Conservation (phyloP, 2,113 vertebrate species). For the western clawed frog (Xenopus tropicalis) region UCB_Xtro_10.0 CM004451.2:73899501-73900000, state of each 20-base stretch:
- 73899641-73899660: constrained; percentile 51
- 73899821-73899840: not conserved
- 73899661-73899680: constrained; percentile 52
- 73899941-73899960: too few relatives aligned
- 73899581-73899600: constrained; percentile 66
- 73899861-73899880: too few relatives aligned
- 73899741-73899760: constrained; percentile 29
- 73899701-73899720: constrained; percentile 46
- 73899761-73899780: constrained; percentile 19
- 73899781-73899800: not conserved
- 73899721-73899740: constrained; percentile 52
- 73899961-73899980: too few relatives aligned
- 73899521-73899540: not conserved
- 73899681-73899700: constrained; percentile 49
- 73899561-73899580: constrained; percentile 60
- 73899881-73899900: too few relatives aligned
- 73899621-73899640: constrained; percentile 50
- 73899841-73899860: too few relatives aligned
- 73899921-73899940: too few relatives aligned
- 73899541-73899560: constrained; percentile 4
- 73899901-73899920: too few relatives aligned
- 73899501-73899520: constrained; percentile 5
- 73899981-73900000: too few relatives aligned
- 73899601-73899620: constrained; percentile 67
- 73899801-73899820: fast-evolving